Percentiles rank a stretch among this genome's conserved stretches.
These are phyloP conservation scores for Aeoliscus strigatus DNA, from an alignment of 2,797 vertebrate genomes.

Conservation along the genomic window DNA sequence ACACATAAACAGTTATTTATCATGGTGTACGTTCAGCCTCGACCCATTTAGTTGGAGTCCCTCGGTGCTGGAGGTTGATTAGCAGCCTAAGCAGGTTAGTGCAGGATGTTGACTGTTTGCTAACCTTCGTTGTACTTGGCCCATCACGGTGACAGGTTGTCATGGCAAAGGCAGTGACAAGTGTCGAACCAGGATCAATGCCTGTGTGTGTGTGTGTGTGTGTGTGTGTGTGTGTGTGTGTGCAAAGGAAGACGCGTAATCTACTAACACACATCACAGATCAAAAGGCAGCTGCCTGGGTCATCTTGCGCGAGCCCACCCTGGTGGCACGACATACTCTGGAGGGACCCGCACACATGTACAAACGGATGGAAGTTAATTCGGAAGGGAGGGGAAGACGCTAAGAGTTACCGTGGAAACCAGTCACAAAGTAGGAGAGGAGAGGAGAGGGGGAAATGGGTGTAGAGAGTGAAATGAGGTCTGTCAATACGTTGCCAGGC, in stretches of 20 bases:
- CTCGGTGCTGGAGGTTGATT: too few species aligned
- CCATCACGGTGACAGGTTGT: slow-evolving; percentile 41
- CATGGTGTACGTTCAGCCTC: too few species aligned
- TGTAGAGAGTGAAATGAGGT: slow-evolving; percentile 52
- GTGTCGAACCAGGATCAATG: slow-evolving; percentile 34
- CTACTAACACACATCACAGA: slow-evolving; percentile 58
- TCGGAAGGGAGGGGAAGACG: slow-evolving; percentile 31
- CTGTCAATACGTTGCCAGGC: slow-evolving; percentile 68
- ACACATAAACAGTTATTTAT: too few species aligned
- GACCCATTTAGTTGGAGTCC: too few species aligned
- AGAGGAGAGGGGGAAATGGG: slow-evolving; percentile 11
- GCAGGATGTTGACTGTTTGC: neutral
- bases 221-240: slow-evolving; percentile 16
- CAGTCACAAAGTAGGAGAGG: slow-evolving; percentile 32
- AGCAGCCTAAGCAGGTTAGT: neutral
- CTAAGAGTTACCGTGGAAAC: slow-evolving; percentile 53
- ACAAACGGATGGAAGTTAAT: slow-evolving; percentile 28
- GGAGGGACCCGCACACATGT: slow-evolving; percentile 6
- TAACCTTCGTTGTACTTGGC: too few species aligned
- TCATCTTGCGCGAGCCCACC: slow-evolving; percentile 57
- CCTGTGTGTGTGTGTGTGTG: slow-evolving; percentile 13
- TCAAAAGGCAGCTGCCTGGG: slow-evolving; percentile 49
- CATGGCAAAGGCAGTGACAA: slow-evolving; percentile 45
- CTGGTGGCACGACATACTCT: slow-evolving; percentile 33
- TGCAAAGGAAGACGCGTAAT: slow-evolving; percentile 33